Percentiles rank a stretch among this genome's conserved stretches.
Evolutionary conservation across 2,113 vertebrate species (phyloP).

Genomic region (Heterocephalus glaber): DNA sequence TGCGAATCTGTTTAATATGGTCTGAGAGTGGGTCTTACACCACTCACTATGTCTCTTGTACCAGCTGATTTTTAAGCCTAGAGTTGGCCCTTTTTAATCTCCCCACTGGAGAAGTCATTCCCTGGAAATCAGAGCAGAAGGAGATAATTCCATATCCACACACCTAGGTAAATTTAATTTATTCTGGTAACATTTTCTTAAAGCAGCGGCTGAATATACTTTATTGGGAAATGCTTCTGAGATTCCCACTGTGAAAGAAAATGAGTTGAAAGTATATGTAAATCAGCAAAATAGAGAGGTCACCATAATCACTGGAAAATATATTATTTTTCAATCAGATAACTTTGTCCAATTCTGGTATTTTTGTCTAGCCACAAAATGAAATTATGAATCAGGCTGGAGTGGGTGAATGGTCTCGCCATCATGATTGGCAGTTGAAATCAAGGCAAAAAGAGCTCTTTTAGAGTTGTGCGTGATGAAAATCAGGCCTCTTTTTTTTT

Average conservation of each 20-base stretch:
- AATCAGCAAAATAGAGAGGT: conserved; percentile 79
- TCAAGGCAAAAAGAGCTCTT: conserved; percentile 68
- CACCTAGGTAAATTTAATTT: conserved; percentile 71
- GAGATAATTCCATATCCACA: conserved; percentile 4
- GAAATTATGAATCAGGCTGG: conserved; percentile 75
- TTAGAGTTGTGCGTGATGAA: conserved; percentile 55
- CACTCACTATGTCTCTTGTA: not conserved
- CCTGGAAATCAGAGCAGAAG: not conserved
- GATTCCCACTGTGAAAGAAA: conserved; percentile 78
- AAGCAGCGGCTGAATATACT: conserved; percentile 67
- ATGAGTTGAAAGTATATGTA: conserved; percentile 78
- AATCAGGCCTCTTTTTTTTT: conserved; percentile 69
- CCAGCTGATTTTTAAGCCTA: not conserved
- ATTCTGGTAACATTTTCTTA: conserved; percentile 73
- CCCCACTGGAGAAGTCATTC: not conserved
- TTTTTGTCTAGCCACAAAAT: conserved; percentile 77
- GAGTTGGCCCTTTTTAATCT: not conserved
- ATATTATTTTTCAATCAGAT: conserved; percentile 81
- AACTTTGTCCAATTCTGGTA: conserved; percentile 77
- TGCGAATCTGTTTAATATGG: not conserved
- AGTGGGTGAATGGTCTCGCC: conserved; percentile 43
- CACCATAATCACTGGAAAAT: conserved; percentile 75
- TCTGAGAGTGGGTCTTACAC: not conserved
- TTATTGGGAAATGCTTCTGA: conserved; percentile 69
- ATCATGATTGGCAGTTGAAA: conserved; percentile 76